Evolutionary conservation across 1,140 invertebrate genomes (phyloP).

Genomic region (Lepidotrigona ventralis): DNA sequence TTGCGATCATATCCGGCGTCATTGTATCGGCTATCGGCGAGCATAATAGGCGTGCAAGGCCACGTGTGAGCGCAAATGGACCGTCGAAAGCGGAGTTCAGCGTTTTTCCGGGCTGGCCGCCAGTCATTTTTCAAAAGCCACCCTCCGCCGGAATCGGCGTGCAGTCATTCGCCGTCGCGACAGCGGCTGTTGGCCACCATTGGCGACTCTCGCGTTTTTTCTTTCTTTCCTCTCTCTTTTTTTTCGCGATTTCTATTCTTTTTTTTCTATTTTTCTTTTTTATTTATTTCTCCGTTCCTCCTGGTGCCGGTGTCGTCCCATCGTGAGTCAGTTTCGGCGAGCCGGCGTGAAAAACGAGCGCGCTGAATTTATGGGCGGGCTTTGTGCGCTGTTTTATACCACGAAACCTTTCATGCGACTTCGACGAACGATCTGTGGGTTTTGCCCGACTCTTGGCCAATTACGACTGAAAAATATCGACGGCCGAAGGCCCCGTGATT

Average conservation of each 20-base stretch:
- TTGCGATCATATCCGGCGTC: conserved; percentile 66
- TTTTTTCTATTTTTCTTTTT: neutral
- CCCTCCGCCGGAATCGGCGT: neutral
- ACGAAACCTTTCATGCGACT: conserved; percentile 13
- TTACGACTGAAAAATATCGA: conserved; percentile 12
- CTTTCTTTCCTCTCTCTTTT: neutral
- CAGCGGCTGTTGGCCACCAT: neutral
- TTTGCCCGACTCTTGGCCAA: conserved; percentile 26
- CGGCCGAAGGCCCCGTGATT: neutral
- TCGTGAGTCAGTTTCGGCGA: conserved; percentile 10
- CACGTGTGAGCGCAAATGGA: conserved; percentile 26
- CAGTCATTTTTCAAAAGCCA: conserved; percentile 57
- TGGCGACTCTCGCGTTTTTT: neutral
- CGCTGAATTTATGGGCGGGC: conserved; percentile 13
- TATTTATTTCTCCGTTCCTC: neutral
- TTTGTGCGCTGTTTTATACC: conserved; percentile 19
- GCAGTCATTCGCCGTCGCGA: neutral
- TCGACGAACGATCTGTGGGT: conserved; percentile 13
- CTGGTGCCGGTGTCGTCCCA: neutral
- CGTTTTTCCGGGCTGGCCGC: conserved; percentile 35
- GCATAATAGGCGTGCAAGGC: conserved; percentile 33
- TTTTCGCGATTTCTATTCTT: neutral
- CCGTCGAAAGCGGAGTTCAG: conserved; percentile 48
- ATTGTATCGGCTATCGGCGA: conserved; percentile 42
- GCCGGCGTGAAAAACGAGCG: conserved; percentile 12